Evolutionary conservation across 2,113 vertebrate species (phyloP).

Genomic region (Oreamnos americanus): DNA sequence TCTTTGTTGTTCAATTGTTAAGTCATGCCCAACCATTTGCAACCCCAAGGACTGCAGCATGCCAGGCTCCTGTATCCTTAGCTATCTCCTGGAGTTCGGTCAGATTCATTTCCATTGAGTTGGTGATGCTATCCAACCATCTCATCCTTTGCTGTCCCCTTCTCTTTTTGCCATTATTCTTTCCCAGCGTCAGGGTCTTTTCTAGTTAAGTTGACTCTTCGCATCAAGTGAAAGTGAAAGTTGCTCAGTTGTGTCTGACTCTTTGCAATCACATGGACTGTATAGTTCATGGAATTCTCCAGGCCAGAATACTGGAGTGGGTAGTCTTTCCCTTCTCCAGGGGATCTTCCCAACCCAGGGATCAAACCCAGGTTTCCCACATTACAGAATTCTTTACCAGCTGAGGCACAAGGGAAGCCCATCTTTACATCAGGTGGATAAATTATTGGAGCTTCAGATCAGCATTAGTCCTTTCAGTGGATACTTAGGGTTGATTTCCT

Average conservation of each 20-base stretch:
- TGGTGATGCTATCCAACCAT: neutral
- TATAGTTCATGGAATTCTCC: neutral
- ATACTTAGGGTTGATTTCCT: neutral
- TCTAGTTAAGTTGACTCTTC: neutral
- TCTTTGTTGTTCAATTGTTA: neutral
- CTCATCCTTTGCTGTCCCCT: neutral
- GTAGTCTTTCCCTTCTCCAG: neutral
- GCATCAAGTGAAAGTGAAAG: neutral
- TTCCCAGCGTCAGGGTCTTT: neutral
- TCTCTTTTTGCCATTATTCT: fast-evolving
- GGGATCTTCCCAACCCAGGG: neutral
- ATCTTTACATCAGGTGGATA: neutral
- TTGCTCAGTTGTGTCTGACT: neutral
- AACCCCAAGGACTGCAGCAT: neutral
- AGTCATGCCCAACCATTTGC: neutral
- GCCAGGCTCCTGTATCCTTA: neutral
- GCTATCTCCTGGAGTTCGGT: neutral
- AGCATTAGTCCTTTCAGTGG: neutral
- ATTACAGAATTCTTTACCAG: neutral
- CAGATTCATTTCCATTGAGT: neutral
- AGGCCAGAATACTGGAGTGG: neutral
- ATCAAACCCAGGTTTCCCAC: neutral
- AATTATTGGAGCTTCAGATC: neutral
- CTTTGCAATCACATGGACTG: neutral
- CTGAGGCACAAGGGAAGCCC: neutral